Percentiles rank a stretch among this genome's conserved stretches.
phyloP scores from a whole-genome alignment of 2,113 vertebrate species.

The Hipposideros armiger region DNA sequence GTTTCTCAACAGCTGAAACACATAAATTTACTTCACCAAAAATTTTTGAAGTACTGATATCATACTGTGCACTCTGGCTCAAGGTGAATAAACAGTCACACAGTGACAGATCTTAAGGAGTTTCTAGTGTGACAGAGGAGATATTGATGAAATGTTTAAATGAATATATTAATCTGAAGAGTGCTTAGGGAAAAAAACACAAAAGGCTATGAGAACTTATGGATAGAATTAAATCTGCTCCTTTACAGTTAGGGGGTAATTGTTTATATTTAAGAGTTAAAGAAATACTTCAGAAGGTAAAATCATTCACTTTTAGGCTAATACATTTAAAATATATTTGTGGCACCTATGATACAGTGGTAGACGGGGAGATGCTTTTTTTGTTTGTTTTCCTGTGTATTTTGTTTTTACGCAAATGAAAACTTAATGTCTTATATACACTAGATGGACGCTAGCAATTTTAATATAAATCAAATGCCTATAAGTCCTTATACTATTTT shows the following conservation, averaged over 20 bases:
- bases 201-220: background rate
- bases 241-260: background rate
- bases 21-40: background rate
- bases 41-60: background rate
- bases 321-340: background rate
- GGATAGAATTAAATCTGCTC: background rate
- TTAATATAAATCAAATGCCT: background rate
- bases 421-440: background rate
- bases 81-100: background rate
- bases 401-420: conserved; percentile 6
- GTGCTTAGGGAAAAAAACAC: background rate
- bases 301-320: background rate
- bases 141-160: background rate
- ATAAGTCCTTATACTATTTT: background rate
- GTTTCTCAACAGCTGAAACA: background rate
- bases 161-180: background rate
- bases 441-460: background rate
- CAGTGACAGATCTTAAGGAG: background rate
- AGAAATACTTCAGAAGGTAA: background rate
- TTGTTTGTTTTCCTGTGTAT: background rate
- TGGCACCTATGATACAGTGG: background rate
- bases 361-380: background rate
- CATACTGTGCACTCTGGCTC: background rate
- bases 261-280: background rate
- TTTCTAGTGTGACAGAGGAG: background rate